Percentiles rank a stretch among this genome's conserved stretches.
These are phyloP conservation scores for Acanthopleura granulata DNA, from an alignment of 2,888 invertebrate species.

Conservation along the genomic window DNA sequence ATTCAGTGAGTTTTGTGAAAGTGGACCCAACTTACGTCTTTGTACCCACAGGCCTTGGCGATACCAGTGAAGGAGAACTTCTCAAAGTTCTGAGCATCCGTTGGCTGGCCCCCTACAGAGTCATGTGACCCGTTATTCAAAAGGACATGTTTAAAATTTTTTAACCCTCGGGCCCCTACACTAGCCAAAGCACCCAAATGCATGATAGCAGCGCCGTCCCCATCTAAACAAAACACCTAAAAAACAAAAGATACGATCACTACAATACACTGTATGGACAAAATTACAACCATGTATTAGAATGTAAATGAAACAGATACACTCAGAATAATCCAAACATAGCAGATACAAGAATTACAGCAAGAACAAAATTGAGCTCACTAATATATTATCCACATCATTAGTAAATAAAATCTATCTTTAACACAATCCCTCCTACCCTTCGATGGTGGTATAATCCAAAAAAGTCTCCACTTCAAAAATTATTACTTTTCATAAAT, in stretches of 20 bases:
- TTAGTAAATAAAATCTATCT: too few relatives aligned
- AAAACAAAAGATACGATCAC: not conserved
- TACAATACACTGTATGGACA: not conserved
- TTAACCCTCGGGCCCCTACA: slow-evolving; percentile 63
- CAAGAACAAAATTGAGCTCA: too few relatives aligned
- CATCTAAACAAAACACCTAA: slow-evolving; percentile 69
- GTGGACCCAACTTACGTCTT: slow-evolving; percentile 46
- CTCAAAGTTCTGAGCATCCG: slow-evolving; percentile 58
- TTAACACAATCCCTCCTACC: too few relatives aligned
- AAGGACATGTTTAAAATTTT: slow-evolving; percentile 69
- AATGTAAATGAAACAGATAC: not conserved
- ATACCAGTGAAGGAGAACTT: slow-evolving; percentile 57
- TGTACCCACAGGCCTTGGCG: slow-evolving; percentile 65
- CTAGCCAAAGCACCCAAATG: slow-evolving; percentile 70
- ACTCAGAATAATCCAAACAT: too few relatives aligned
- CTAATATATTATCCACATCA: too few relatives aligned
- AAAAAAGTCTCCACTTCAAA: too few relatives aligned
- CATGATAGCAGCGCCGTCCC: slow-evolving; percentile 71
- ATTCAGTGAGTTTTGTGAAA: too few relatives aligned
- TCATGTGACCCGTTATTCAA: slow-evolving; percentile 71
- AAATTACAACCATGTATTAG: too few relatives aligned
- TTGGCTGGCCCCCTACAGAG: slow-evolving; percentile 71
- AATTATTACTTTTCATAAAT: too few relatives aligned
- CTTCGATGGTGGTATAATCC: too few relatives aligned
- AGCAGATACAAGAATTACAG: too few relatives aligned